phyloP scores from a whole-genome alignment of 2,797 vertebrate genomes.

The Sciurus vulgaris region DNA sequence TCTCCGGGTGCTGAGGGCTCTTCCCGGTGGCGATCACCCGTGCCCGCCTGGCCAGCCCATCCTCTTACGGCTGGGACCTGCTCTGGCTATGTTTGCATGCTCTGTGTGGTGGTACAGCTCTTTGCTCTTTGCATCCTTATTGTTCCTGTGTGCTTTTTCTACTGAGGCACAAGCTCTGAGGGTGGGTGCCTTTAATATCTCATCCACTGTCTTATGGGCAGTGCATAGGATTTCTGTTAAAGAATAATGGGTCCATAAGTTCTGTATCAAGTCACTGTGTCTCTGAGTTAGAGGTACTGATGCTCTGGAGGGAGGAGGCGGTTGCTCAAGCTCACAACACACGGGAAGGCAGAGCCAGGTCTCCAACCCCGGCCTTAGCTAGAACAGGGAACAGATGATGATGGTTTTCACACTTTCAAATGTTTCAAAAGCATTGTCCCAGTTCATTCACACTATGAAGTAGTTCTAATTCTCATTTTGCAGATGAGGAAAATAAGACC shows the following conservation, averaged over 20 bases:
- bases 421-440: background rate
- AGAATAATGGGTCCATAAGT: background rate
- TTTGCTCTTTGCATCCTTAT: background rate
- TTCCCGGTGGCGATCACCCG: accelerated
- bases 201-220: background rate
- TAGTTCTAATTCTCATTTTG: background rate
- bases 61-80: accelerated
- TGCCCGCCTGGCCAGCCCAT: accelerated
- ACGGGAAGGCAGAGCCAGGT: background rate
- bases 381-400: accelerated
- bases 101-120: background rate
- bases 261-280: background rate
- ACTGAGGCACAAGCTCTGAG: no score
- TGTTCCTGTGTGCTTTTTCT: background rate
- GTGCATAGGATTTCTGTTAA: background rate
- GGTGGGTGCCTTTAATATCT: background rate
- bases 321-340: background rate
- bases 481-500: background rate
- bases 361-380: background rate
- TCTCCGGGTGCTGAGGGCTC: background rate
- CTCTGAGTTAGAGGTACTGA: background rate
- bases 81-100: background rate
- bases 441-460: background rate
- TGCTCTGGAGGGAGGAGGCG: background rate
- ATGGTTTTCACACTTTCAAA: background rate